Evolutionary conservation across 2,113 vertebrate genomes (phyloP), one percentile per base, ranked within the genome.

Genomic region (Lampris incognitus): DNA sequence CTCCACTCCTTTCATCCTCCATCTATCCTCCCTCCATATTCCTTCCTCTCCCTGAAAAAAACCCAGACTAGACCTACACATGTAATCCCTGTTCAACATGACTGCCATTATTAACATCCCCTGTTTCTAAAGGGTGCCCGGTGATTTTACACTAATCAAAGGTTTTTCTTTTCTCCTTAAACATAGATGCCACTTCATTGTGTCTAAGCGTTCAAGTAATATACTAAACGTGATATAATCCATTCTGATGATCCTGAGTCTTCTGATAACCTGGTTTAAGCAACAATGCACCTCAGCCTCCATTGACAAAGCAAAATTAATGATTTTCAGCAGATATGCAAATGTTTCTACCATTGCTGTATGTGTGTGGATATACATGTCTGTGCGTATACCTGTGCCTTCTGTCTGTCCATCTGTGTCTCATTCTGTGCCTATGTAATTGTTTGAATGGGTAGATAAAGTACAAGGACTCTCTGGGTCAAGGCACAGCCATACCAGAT

Each of bases 401-500:
- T 10, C 24, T 81, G 63, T 79, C 13, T 63, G 74, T 88, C 63
- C 24, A 52, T 24, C 24, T 24, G 24, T 81, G 60, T 89, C 83
- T 68, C 40, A 65, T 54, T 10, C 48, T 88, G 10, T 87, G 41
- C 51, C 76, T 85, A 54, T 90, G 75, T 85, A 60, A 57, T 58
- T 69, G 64, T 42, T 84, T 74, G 72, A 69, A 76, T 13, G 87
- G 73, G 61, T 94, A 99, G 97, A 95, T 97, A 79, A 97, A 97
- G 80, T 98, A 99, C 95, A 99, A 98, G 94, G 96, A 99, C 40
- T 89, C 87, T 64, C 87, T 98, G 90, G 96, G 96, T 82, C 96
- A 96, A 88, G 98, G 97, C 72, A 99, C 95, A n/a, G 94, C 97
- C 55, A 96, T 99, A 82, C 85, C 96, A 56, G 98, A 99, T 72